A percentile compares a stretch with the other conserved stretches of the same genome.
Evolutionary conservation across 2,113 vertebrate species (phyloP).

Genomic region (Dipodomys spectabilis): DNA sequence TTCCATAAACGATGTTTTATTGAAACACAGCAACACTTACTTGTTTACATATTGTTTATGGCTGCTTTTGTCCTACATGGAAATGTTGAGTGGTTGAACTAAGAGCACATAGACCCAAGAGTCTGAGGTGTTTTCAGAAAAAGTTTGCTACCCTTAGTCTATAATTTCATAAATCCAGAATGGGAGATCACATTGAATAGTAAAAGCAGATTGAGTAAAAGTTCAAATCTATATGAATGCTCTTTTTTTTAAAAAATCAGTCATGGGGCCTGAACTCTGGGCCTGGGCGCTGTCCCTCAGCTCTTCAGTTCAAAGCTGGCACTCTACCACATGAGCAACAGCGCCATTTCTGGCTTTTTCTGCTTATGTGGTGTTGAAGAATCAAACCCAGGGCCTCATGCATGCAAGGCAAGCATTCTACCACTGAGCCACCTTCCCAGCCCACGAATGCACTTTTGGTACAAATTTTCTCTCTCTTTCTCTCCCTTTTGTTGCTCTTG

Average conservation of each 20-base stretch:
- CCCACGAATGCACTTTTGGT: too few species aligned
- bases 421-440: too few species aligned
- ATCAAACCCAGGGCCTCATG: too few species aligned
- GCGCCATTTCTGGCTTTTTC: too few species aligned
- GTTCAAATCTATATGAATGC: slow-evolving; percentile 32
- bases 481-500: too few species aligned
- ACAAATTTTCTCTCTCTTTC: too few species aligned
- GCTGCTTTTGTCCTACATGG: neutral
- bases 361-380: too few species aligned
- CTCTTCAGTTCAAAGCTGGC: too few species aligned
- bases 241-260: neutral
- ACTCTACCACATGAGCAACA: too few species aligned
- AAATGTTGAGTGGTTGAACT: neutral
- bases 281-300: too few species aligned
- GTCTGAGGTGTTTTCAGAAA: slow-evolving; percentile 21
- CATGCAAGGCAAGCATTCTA: too few species aligned
- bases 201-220: slow-evolving; percentile 5
- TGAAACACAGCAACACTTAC: neutral
- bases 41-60: neutral
- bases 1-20: neutral
- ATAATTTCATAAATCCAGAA: slow-evolving; percentile 26
- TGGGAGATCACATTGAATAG: neutral
- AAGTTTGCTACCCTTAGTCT: neutral
- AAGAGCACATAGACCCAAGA: neutral
- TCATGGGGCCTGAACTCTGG: too few species aligned